Base-by-base conservation (phyloP, 2,113 vertebrate genomes). In the Lasiurus cinereus region DNA sequence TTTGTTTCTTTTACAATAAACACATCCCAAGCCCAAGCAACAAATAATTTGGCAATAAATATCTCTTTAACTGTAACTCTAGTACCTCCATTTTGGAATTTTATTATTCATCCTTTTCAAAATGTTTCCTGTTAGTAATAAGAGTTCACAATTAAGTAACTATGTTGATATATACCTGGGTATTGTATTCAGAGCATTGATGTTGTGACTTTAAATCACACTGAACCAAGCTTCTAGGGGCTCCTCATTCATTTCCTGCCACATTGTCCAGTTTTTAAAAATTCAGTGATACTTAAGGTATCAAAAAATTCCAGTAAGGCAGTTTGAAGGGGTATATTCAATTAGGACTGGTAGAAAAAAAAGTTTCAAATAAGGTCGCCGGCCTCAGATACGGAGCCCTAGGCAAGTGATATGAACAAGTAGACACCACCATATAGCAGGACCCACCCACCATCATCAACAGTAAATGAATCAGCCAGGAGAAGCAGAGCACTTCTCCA, bases 1-100 rank as follows among this genome's bases (percentile, higher is more conserved):
- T 76, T 50, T 59, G 27, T 72, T 77, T 85, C 82, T 33, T 46
- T 90, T 94, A 84, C 87, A 83, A 94, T 13, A 93, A 87, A 88
- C n/a, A 85, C 21, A 59, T 59, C 56, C 59, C 10, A 80, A 83
- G 46, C 4, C 36, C 43, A 66, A 77, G 62, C 73, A 50, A 43
- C 5, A 36, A 79, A 87, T 83, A 52, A 83, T 83, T 86, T 86
- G 16, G 27, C n/a, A 24, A 52, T 48, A 83, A 91, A 48, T 52
- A 48, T 62, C 50, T 70, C 39, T 80, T 76, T 69, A 90, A 86
- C 36, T n/a, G 19, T 83, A 90, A 90, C 46, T 93, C 27, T 31
- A 27, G 33, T 7, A 33, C 7, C 22, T 90, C 29, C 48, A 27
- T 50, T 73, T 94, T 95, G 36, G 22, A 89, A 89, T 59, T 83